Conservation (phyloP, 2,888 invertebrate species). For the Charanyca ferruginea region DNA sequence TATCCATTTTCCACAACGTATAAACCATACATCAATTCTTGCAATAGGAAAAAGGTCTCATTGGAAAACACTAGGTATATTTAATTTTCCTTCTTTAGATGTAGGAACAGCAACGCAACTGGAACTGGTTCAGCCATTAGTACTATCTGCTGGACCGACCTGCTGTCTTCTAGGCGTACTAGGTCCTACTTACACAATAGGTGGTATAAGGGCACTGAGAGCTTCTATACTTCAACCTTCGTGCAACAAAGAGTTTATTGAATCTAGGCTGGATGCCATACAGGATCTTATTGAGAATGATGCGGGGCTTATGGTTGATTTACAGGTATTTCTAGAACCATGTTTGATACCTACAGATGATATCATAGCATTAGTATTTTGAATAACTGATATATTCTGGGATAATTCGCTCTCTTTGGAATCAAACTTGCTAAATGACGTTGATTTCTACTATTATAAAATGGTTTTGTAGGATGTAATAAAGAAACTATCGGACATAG, state of each 20-base stretch:
- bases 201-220: constrained; percentile 95
- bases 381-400: neutral
- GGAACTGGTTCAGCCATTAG: constrained; percentile 92
- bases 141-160: constrained; percentile 83
- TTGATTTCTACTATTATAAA: neutral
- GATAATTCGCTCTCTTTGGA: neutral
- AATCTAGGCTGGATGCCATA: constrained; percentile 93
- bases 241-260: constrained; percentile 92
- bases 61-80: no score
- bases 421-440: neutral
- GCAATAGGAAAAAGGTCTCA: constrained; percentile 2
- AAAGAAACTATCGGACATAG: constrained; percentile 94
- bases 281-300: constrained; percentile 94
- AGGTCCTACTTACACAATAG: constrained; percentile 86
- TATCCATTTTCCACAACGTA: neutral
- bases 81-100: constrained; percentile 89
- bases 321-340: constrained; percentile 89
- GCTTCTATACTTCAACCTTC: constrained; percentile 96
- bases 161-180: constrained; percentile 86
- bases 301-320: constrained; percentile 91
- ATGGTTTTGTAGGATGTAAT: constrained; percentile 89
- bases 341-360: no score
- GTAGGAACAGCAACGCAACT: constrained; percentile 95
- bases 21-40: neutral
- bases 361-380: neutral